Conservation (phyloP, 2,888 invertebrate species). For the Apamea epomidion region DNA sequence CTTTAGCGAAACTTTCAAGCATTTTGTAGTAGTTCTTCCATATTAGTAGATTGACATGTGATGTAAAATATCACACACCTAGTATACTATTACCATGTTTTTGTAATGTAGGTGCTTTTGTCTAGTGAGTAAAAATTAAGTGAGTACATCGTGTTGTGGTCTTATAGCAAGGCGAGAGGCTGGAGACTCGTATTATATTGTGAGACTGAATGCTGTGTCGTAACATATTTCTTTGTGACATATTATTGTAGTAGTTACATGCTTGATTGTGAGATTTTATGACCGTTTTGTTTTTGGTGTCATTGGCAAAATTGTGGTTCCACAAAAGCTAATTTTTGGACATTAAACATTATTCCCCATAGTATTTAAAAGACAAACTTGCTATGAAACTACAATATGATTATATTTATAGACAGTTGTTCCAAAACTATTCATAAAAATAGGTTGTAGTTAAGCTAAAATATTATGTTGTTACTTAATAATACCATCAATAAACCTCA, state of each 20-base stretch:
- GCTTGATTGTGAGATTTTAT: slow-evolving; percentile 42
- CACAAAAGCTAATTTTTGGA: slow-evolving; percentile 1
- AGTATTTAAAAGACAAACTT: slow-evolving; percentile 56
- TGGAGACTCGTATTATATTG: slow-evolving; percentile 65
- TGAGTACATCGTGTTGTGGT: slow-evolving; percentile 68
- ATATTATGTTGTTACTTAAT: slow-evolving; percentile 66
- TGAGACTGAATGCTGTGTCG: slow-evolving; percentile 70
- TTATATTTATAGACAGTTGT: slow-evolving; percentile 63
- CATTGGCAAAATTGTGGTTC: slow-evolving; percentile 32
- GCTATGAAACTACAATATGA: slow-evolving; percentile 73
- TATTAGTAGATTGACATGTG: slow-evolving; percentile 25
- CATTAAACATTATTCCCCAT: slow-evolving; percentile 30
- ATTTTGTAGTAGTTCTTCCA: slow-evolving; percentile 24
- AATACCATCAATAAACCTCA: slow-evolving; percentile 34
- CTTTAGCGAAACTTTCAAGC: slow-evolving; percentile 5
- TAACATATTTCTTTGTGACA: slow-evolving; percentile 38
- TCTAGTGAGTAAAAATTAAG: slow-evolving; percentile 78
- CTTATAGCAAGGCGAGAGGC: slow-evolving; percentile 72
- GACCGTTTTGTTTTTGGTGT: slow-evolving; percentile 24
- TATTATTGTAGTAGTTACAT: slow-evolving; percentile 25
- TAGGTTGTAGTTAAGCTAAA: slow-evolving; percentile 69
- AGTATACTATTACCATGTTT: slow-evolving; percentile 16
- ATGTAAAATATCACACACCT: slow-evolving; percentile 10
- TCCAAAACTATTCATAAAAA: slow-evolving; percentile 63
- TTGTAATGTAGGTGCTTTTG: slow-evolving; percentile 35